Evolutionary conservation across 2,113 vertebrate species (phyloP).

Genomic region (Etia nguti): DNA sequence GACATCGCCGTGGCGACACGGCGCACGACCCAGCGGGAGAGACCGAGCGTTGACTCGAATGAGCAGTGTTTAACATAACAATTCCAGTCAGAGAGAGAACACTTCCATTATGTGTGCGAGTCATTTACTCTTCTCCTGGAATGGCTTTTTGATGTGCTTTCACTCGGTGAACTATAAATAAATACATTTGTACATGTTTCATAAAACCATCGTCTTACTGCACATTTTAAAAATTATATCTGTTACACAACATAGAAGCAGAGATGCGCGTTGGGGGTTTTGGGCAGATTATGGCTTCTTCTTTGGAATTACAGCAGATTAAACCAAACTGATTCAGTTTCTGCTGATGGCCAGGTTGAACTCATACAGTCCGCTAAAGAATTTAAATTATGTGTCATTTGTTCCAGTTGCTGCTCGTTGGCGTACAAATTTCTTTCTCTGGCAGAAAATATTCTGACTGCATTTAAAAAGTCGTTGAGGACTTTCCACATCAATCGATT

Average conservation of each 20-base stretch:
- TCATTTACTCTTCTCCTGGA: neutral
- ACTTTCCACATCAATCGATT: neutral
- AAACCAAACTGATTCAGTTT: neutral
- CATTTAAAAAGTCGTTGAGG: neutral
- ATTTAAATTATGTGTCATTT: neutral
- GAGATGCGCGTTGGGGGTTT: neutral
- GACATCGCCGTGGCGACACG: neutral
- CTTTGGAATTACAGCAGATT: neutral
- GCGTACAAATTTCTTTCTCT: rapidly evolving
- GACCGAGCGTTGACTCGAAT: neutral
- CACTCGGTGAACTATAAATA: neutral
- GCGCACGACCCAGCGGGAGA: neutral
- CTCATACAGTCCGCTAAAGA: neutral
- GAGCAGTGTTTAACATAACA: neutral
- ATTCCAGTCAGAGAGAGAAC: neutral
- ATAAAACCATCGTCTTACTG: neutral
- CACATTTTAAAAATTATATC: neutral
- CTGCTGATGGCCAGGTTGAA: neutral
- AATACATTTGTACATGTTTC: neutral
- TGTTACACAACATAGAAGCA: neutral
- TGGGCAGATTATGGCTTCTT: neutral
- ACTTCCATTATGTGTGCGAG: neutral
- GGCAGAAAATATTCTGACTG: neutral
- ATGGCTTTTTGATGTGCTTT: neutral
- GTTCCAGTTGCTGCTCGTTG: neutral